Percentiles rank a stretch among this genome's conserved stretches.
Evolutionary conservation across 1,140 invertebrate genomes (phyloP).

Genomic region (Maniola jurtina): DNA sequence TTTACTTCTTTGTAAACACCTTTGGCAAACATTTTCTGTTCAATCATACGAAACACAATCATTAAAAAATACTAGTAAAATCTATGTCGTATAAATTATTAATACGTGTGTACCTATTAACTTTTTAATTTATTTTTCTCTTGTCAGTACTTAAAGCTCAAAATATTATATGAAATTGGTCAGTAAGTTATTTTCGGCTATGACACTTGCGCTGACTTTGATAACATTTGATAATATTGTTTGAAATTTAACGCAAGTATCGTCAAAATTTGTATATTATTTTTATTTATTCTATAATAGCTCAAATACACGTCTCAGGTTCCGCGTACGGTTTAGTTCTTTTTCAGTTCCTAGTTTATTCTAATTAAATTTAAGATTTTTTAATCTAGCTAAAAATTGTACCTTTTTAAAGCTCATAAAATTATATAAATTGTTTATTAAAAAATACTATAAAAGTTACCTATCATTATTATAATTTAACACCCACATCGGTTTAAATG

Average conservation of each 20-base stretch:
- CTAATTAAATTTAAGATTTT: too few species aligned
- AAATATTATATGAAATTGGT: slow-evolving; percentile 6
- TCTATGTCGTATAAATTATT: too few species aligned
- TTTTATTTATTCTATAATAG: slow-evolving; percentile 16
- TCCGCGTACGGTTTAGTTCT: neutral
- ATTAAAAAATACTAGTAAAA: too few species aligned
- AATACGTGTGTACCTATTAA: neutral
- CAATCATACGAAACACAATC: too few species aligned
- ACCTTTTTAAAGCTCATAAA: too few species aligned
- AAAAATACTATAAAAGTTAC: too few species aligned
- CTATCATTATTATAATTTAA: too few species aligned
- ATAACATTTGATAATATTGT: slow-evolving; percentile 1
- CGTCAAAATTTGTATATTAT: slow-evolving; percentile 3
- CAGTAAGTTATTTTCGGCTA: slow-evolving; percentile 1
- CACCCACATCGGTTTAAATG: neutral
- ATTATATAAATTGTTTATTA: too few species aligned
- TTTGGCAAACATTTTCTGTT: neutral
- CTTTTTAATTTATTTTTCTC: neutral
- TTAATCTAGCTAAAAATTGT: too few species aligned
- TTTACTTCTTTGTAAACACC: neutral
- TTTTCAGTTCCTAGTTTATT: too few species aligned
- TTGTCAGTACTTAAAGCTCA: slow-evolving; percentile 4
- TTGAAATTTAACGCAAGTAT: neutral
- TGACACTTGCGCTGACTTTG: neutral
- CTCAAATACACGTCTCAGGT: neutral